Evolutionary conservation across 2,797 vertebrate species (phyloP).

Genomic region (Rhinichthys osculus): DNA sequence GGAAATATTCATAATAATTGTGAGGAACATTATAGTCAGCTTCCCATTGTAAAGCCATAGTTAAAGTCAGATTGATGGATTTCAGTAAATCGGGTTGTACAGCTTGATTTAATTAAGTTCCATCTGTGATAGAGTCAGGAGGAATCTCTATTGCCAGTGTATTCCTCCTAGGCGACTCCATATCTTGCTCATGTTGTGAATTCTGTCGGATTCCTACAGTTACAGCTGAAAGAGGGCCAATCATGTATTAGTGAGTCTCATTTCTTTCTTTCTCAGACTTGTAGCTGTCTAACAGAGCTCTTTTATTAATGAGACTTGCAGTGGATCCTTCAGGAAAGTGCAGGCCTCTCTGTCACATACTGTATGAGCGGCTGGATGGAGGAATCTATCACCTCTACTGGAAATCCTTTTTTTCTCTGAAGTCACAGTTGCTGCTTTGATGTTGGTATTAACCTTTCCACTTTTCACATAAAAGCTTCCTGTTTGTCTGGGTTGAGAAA

Average conservation of each 20-base stretch:
- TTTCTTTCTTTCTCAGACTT: slow-evolving; percentile 14
- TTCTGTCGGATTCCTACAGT: slow-evolving; percentile 15
- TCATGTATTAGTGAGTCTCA: slow-evolving; percentile 29
- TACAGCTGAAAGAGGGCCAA: slow-evolving; percentile 9
- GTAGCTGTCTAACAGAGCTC: slow-evolving; percentile 17
- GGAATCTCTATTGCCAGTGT: neutral
- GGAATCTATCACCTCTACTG: slow-evolving; percentile 21
- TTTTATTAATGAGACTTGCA: slow-evolving; percentile 30
- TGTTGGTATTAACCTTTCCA: slow-evolving; percentile 18
- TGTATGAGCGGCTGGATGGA: slow-evolving; percentile 4
- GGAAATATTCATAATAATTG: slow-evolving; percentile 12
- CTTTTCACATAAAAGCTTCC: slow-evolving; percentile 10
- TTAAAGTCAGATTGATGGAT: slow-evolving; percentile 5
- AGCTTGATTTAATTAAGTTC: slow-evolving; percentile 18
- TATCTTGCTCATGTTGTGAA: slow-evolving; percentile 11
- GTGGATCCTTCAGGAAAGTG: slow-evolving; percentile 7
- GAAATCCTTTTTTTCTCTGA: slow-evolving; percentile 30
- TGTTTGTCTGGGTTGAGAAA: slow-evolving; percentile 36
- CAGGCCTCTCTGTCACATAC: neutral
- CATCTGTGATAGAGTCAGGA: slow-evolving; percentile 7
- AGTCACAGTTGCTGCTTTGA: slow-evolving; percentile 31
- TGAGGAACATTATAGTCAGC: slow-evolving; percentile 9
- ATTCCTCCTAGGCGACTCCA: slow-evolving; percentile 17
- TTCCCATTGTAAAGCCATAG: slow-evolving; percentile 7
- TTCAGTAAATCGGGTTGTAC: slow-evolving; percentile 1